phyloP scores from a whole-genome alignment of 2,888 invertebrate genomes.

The Salpingus planirostris region DNA sequence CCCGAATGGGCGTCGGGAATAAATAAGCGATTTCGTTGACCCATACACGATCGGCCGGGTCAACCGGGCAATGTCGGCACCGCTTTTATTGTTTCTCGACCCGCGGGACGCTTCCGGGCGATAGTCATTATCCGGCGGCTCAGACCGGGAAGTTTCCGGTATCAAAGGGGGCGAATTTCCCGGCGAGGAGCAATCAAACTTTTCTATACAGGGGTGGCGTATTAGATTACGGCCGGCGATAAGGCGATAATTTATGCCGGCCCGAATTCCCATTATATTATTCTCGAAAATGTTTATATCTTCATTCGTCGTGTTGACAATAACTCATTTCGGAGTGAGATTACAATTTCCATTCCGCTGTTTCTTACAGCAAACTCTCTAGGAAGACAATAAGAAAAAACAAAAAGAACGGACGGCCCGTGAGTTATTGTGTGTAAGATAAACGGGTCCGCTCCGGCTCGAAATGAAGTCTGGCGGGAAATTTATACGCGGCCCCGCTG shows the following conservation, averaged over 20 bases:
- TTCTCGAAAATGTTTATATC: slow-evolving; percentile 32
- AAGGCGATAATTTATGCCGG: slow-evolving; percentile 26
- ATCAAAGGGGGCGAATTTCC: neutral
- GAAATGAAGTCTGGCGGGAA: slow-evolving; percentile 60
- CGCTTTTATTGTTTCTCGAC: too few species aligned
- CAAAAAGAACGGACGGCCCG: slow-evolving; percentile 40
- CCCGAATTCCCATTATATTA: slow-evolving; percentile 25
- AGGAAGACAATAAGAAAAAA: slow-evolving; percentile 41
- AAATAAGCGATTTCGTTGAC: slow-evolving; percentile 32
- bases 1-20: slow-evolving; percentile 19
- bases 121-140: too few species aligned
- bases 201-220: too few species aligned
- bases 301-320: slow-evolving; percentile 38
- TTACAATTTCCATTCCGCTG: slow-evolving; percentile 43
- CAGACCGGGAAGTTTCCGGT: too few species aligned
- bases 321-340: slow-evolving; percentile 41
- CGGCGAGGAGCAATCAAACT: neutral
- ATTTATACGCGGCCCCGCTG: slow-evolving; percentile 42
- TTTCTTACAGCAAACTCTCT: slow-evolving; percentile 38
- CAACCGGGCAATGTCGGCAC: too few species aligned
- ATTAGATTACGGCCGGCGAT: slow-evolving; percentile 24
- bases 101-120: too few species aligned
- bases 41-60: too few species aligned
- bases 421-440: slow-evolving; percentile 62
- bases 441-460: slow-evolving; percentile 62